phyloP scores from a whole-genome alignment of 2,888 invertebrate species.

The Campoplex capitator region DNA sequence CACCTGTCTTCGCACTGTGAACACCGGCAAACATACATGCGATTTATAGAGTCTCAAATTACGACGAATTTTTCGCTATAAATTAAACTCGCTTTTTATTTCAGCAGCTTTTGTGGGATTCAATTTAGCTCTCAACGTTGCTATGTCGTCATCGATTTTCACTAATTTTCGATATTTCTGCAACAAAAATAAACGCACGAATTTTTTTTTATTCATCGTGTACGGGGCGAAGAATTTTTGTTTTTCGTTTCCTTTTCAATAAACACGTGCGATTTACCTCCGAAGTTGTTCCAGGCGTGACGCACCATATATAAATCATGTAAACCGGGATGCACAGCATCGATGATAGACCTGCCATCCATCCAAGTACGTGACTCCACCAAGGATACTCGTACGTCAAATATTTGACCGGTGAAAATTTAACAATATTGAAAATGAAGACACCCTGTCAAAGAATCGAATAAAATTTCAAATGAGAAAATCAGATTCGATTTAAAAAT shows the following conservation, averaged over 20 bases:
- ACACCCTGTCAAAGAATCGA: constrained; percentile 89
- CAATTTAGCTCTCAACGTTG: constrained; percentile 91
- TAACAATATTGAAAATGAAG: constrained; percentile 96
- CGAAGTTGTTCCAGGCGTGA: constrained; percentile 92
- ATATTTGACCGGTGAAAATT: constrained; percentile 97
- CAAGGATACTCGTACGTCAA: constrained; percentile 97
- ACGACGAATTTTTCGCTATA: constrained; percentile 60
- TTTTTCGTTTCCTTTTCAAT: constrained; percentile 60
- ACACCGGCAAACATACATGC: constrained; percentile 57
- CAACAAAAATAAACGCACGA: constrained; percentile 12
- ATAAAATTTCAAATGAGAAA: neutral
- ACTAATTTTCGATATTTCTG: constrained; percentile 94
- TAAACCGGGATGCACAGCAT: constrained; percentile 98
- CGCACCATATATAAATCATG: constrained; percentile 94
- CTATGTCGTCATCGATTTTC: constrained; percentile 93
- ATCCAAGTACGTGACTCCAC: constrained; percentile 99
- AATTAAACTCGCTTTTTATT: constrained; percentile 76
- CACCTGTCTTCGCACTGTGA: constrained; percentile 58
- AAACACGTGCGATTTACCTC: constrained; percentile 86
- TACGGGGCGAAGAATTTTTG: neutral
- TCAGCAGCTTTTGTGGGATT: constrained; percentile 77
- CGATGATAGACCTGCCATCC: constrained; percentile 97
- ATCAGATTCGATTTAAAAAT: no score
- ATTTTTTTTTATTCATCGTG: neutral
- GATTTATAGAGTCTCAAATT: constrained; percentile 36